A percentile compares a stretch with the other conserved stretches of the same genome.
These are phyloP conservation scores for Cactoblastis cactorum DNA, from an alignment of 2,888 invertebrate genomes.

Conservation along the genomic window DNA sequence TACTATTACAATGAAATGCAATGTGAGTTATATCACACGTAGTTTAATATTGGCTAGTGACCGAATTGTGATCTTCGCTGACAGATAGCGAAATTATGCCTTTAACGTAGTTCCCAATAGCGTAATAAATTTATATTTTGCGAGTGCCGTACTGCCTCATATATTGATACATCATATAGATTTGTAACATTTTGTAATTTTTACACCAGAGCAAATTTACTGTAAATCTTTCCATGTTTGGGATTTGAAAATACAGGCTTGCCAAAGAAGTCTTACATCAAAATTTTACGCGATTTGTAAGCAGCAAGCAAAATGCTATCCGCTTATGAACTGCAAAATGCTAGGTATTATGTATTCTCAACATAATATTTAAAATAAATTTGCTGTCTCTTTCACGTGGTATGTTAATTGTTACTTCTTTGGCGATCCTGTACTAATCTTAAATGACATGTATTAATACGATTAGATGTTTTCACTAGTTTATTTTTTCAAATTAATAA, in stretches of 20 bases:
- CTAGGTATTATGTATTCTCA: too few relatives aligned
- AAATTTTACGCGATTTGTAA: too few relatives aligned
- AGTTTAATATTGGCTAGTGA: not conserved
- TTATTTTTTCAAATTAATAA: not conserved
- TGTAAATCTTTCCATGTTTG: not conserved
- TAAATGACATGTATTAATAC: not conserved
- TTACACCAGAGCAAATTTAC: not conserved
- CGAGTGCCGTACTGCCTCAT: not conserved
- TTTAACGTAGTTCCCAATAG: conserved; percentile 22
- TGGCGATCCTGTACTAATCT: not conserved
- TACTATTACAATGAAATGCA: not conserved
- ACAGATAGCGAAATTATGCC: conserved; percentile 27
- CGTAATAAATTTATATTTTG: conserved; percentile 20
- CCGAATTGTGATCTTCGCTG: conserved; percentile 18
- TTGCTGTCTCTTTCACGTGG: not conserved
- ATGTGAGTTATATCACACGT: not conserved
- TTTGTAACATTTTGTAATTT: not conserved
- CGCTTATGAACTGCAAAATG: too few relatives aligned
- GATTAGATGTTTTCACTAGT: too few relatives aligned
- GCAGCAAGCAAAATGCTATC: too few relatives aligned
- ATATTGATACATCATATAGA: not conserved
- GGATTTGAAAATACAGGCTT: not conserved
- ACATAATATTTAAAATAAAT: too few relatives aligned
- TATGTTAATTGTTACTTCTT: not conserved
- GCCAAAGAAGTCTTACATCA: not conserved